A percentile compares a stretch with the other conserved stretches of the same genome.
Evolutionary conservation across 2,888 invertebrate species (phyloP).

Genomic region (Cepaea hortensis): DNA sequence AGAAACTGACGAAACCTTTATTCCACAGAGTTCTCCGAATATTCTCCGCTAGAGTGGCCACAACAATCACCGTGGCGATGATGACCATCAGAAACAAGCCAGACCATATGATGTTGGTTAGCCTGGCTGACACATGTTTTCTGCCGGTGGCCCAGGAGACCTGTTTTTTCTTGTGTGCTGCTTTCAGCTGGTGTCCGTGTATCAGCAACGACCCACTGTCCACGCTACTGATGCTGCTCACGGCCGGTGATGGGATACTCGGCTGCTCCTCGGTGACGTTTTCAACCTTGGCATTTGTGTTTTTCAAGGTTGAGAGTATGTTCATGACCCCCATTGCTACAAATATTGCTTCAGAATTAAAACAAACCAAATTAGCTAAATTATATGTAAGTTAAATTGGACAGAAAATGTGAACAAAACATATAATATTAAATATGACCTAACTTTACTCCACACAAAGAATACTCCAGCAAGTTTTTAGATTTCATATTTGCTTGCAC

Average conservation of each 20-base stretch:
- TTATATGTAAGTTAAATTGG: no score
- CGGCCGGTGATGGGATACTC: not conserved
- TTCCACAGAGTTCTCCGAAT: slow-evolving; percentile 18
- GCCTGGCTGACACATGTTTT: not conserved
- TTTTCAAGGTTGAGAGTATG: not conserved
- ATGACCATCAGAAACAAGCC: slow-evolving; percentile 6
- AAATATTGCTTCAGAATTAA: no score
- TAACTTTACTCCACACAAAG: no score
- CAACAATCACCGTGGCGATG: slow-evolving; percentile 14
- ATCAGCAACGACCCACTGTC: slow-evolving; percentile 1
- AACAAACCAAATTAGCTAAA: no score
- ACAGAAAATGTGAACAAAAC: no score
- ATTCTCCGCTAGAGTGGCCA: slow-evolving; percentile 18
- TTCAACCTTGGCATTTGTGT: not conserved
- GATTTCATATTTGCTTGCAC: no score
- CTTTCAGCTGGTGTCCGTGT: not conserved
- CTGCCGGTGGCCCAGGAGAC: not conserved
- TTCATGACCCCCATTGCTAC: slow-evolving; percentile 6
- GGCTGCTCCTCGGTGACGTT: not conserved
- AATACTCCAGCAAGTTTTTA: no score
- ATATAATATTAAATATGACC: no score
- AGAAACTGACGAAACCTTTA: not conserved
- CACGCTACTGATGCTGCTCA: not conserved
- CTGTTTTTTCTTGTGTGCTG: not conserved
- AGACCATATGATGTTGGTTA: slow-evolving; percentile 13